Evolutionary conservation across 1,140 invertebrate species (phyloP).

Genomic region (Pectinophora gossypiella): DNA sequence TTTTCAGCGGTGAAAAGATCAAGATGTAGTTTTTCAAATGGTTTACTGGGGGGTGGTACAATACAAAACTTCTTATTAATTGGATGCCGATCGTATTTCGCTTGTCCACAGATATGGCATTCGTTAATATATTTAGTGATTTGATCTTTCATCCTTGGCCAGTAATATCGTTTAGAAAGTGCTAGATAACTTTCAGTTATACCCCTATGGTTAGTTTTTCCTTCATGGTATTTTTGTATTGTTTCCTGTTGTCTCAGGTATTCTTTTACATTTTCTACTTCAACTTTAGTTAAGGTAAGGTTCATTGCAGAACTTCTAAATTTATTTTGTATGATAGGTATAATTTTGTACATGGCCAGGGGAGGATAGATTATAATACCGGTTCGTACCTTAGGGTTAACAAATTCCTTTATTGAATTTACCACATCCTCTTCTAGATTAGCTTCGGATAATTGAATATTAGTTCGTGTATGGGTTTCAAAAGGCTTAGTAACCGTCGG

Average conservation of each 20-base stretch:
- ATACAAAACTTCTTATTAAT: neutral
- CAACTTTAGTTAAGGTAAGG: neutral
- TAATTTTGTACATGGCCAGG: neutral
- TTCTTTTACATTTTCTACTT: neutral
- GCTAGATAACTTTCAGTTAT: neutral
- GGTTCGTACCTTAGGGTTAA: neutral
- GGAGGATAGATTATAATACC: neutral
- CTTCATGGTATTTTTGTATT: neutral
- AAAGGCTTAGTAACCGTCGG: neutral
- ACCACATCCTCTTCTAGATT: neutral
- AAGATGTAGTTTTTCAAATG: conserved; percentile 1
- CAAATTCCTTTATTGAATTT: neutral
- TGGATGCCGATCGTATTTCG: neutral
- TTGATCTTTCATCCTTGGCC: neutral
- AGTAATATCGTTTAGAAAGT: neutral
- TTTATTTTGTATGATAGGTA: neutral
- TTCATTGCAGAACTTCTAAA: no score
- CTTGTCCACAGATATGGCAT: neutral
- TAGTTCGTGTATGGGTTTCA: neutral
- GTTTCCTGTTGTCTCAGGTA: no score
- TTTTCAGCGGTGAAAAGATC: neutral
- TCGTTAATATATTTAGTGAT: neutral
- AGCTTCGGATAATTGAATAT: neutral
- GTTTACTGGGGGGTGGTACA: neutral
- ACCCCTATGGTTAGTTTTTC: neutral